Conservation (phyloP, 2,888 invertebrate genomes). For the Apamea monoglypha region DNA sequence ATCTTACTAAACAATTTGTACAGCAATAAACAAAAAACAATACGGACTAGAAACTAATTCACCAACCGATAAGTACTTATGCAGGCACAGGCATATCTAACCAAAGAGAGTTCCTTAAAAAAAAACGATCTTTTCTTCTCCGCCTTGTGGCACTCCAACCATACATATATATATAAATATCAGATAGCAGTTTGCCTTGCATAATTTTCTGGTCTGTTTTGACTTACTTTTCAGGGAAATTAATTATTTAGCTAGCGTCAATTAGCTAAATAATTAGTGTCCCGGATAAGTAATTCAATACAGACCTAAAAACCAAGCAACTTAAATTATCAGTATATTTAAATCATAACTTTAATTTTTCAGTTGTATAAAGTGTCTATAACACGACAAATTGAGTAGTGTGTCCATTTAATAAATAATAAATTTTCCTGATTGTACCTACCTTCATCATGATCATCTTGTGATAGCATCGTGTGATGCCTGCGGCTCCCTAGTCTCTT, state of each 20-base stretch:
- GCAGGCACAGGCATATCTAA: neutral
- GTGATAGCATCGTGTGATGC: neutral
- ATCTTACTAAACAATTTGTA: neutral
- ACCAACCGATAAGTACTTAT: neutral
- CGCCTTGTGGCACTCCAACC: neutral
- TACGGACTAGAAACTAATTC: neutral
- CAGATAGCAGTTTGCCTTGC: neutral
- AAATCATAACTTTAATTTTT: neutral
- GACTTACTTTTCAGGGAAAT: neutral
- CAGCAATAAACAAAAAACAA: neutral
- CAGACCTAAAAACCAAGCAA: neutral
- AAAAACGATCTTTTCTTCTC: neutral
- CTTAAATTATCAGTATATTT: neutral
- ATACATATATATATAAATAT: too few relatives aligned
- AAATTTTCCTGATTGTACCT: neutral
- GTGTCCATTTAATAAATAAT: neutral
- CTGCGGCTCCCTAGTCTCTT: neutral
- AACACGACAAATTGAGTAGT: too few relatives aligned
- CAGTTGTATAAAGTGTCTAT: neutral
- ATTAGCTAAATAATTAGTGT: too few relatives aligned
- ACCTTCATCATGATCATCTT: neutral
- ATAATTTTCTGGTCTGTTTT: neutral
- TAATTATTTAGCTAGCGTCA: neutral
- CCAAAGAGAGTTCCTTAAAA: neutral
- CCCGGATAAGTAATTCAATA: too few relatives aligned